phyloP scores from a whole-genome alignment of 2,113 vertebrate genomes.

The Rhinoderma darwinii region DNA sequence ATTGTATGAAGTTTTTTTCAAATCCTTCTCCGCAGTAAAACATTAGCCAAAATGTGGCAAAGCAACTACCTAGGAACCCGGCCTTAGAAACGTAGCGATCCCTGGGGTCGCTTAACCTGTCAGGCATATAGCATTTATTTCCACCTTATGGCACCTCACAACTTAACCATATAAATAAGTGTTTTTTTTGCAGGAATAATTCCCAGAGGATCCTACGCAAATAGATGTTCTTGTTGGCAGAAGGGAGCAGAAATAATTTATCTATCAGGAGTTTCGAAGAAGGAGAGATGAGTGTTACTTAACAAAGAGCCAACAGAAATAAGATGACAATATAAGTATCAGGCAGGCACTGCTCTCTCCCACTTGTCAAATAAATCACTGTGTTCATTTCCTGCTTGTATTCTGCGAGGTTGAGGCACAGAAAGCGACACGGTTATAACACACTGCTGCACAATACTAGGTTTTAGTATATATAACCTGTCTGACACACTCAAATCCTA shows the following conservation, averaged over 20 bases:
- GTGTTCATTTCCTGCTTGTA: background rate
- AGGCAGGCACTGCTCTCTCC: background rate
- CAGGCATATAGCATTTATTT: background rate
- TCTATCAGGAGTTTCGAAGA: background rate
- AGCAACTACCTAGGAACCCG: no score
- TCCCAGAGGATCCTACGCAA: background rate
- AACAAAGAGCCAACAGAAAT: background rate
- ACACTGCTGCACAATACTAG: background rate
- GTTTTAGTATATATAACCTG: no score
- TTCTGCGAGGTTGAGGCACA: background rate
- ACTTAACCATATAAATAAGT: background rate
- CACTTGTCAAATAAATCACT: background rate
- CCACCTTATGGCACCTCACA: background rate
- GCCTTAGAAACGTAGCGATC: background rate
- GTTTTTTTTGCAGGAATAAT: background rate
- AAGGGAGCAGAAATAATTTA: background rate
- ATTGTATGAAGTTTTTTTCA: no score
- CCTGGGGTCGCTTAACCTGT: background rate
- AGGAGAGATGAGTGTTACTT: background rate
- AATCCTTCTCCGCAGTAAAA: no score
- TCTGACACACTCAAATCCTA: no score
- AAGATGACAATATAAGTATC: slow-evolving; percentile 13
- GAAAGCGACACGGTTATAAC: background rate
- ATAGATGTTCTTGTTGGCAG: background rate
- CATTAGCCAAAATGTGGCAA: no score